These are phyloP conservation scores for Ennomos quercinarius DNA, from an alignment of 2,888 invertebrate species.

Conservation along the genomic window DNA sequence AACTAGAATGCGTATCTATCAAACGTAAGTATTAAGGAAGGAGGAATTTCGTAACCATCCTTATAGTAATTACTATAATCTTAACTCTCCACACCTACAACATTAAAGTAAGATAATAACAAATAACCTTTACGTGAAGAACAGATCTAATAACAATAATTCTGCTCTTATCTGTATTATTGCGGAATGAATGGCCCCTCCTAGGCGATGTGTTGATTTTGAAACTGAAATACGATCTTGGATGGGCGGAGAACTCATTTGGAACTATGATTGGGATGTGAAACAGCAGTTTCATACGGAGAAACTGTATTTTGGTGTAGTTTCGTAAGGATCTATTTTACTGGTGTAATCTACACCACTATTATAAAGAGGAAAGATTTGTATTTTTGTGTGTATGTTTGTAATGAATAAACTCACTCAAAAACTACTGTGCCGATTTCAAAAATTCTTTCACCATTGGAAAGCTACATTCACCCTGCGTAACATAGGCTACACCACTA, in stretches of 20 bases:
- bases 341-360: no score
- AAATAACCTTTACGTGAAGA: constrained; percentile 16
- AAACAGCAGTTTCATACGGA: constrained; percentile 2
- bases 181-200: constrained; percentile 11
- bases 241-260: constrained; percentile 18
- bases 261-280: constrained; percentile 4
- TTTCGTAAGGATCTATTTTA: no score
- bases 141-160: constrained; percentile 3
- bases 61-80: constrained; percentile 4
- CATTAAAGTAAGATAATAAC: constrained; percentile 8
- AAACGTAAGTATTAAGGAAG: no score
- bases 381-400: no score
- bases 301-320: background rate
- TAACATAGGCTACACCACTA: no score
- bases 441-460: no score
- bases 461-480: no score
- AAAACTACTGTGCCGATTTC: no score
- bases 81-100: constrained; percentile 4
- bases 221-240: constrained; percentile 25
- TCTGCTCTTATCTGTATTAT: constrained; percentile 4
- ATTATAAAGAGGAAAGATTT: no score
- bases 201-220: constrained; percentile 23
- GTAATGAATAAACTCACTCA: no score
- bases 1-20: no score
- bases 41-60: background rate